phyloP scores from a whole-genome alignment of 2,888 invertebrate genomes.

The Capitulum mitella region DNA sequence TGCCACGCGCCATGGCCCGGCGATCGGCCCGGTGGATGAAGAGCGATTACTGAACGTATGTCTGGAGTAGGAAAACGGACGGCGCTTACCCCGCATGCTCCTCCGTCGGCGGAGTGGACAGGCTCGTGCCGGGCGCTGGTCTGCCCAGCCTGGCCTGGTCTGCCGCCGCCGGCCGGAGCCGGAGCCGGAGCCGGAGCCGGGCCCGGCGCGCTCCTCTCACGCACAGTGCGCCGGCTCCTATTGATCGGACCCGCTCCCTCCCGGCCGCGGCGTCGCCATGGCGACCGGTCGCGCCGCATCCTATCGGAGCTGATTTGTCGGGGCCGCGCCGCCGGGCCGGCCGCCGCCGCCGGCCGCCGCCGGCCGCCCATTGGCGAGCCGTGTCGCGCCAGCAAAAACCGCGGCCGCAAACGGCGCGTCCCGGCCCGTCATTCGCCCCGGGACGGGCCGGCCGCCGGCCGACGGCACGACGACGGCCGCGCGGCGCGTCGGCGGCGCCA shows the following conservation, averaged over 20 bases:
- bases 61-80: too few relatives aligned
- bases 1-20: too few relatives aligned
- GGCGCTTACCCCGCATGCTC: too few relatives aligned
- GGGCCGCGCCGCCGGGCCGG: background rate
- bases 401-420: background rate
- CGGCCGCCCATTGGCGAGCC: background rate
- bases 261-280: background rate
- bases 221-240: background rate
- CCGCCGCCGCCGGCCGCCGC: background rate
- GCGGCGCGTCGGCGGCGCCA: too few relatives aligned
- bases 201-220: background rate
- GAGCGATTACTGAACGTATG: too few relatives aligned
- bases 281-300: background rate
- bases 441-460: background rate
- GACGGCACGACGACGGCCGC: too few relatives aligned
- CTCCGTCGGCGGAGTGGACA: too few relatives aligned
- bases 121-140: too few relatives aligned
- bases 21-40: too few relatives aligned
- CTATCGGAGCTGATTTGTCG: background rate
- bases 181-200: too few relatives aligned
- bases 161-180: too few relatives aligned
- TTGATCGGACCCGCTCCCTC: background rate
- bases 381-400: background rate
- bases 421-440: background rate
- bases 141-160: too few relatives aligned